These are phyloP conservation scores for Microtus obscurus DNA, from an alignment of 2,797 vertebrate species.

Conservation along the genomic window DNA sequence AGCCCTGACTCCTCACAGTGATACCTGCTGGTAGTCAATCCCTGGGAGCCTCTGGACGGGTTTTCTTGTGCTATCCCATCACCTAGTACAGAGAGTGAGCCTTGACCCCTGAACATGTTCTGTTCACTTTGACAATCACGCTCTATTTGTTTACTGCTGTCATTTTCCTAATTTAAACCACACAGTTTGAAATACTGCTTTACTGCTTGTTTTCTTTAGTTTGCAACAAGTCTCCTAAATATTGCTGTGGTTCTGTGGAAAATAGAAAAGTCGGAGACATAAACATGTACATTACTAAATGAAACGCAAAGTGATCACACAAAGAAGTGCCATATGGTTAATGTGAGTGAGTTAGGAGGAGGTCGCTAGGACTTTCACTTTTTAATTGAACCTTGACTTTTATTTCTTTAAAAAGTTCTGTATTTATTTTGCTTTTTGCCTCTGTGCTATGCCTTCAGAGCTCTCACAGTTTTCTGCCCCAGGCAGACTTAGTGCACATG, in stretches of 20 bases:
- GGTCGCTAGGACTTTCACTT: neutral
- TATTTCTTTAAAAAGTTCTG: neutral
- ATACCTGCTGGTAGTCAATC: slow-evolving; percentile 31
- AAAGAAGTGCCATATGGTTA: neutral
- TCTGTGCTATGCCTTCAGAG: neutral
- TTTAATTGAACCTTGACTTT: neutral
- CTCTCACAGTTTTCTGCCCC: neutral
- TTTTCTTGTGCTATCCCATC: neutral
- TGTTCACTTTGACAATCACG: neutral
- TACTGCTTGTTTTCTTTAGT: neutral
- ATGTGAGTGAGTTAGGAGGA: neutral
- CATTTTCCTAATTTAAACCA: slow-evolving; percentile 27
- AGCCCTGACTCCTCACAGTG: slow-evolving; percentile 51
- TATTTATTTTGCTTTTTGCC: neutral
- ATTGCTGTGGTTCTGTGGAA: slow-evolving; percentile 30
- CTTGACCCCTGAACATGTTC: neutral
- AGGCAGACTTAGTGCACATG: neutral
- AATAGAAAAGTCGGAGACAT: slow-evolving; percentile 19
- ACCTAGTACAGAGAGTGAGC: slow-evolving; percentile 1
- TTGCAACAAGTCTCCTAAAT: slow-evolving; percentile 3
- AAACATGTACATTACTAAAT: neutral
- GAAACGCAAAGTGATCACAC: neutral
- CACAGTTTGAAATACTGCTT: neutral
- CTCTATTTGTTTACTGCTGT: neutral
- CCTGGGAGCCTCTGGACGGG: neutral